Conservation (phyloP, 2,797 vertebrate genomes). For the Heliangelus exortis region DNA sequence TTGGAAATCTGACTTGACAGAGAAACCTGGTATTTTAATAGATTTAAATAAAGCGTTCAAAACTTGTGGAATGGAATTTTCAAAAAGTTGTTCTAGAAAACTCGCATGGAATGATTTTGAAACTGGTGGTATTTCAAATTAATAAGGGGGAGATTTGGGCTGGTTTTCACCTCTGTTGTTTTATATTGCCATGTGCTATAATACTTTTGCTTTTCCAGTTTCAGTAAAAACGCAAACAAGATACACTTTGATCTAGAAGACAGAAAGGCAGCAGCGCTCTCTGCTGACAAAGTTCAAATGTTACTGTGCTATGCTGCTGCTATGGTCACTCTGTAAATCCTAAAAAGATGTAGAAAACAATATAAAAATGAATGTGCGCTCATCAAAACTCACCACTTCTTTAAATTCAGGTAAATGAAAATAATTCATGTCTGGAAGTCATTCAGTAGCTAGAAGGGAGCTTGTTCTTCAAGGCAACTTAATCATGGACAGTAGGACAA, state of each 20-base stretch:
- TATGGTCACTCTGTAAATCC: fast-evolving
- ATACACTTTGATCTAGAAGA: too few relatives aligned
- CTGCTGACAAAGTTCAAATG: neutral
- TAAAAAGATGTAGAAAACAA: neutral
- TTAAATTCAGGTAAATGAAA: neutral
- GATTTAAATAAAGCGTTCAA: neutral
- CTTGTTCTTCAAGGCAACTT: fast-evolving
- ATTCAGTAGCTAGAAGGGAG: neutral
- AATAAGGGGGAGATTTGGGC: neutral
- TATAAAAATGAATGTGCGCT: neutral
- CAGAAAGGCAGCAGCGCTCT: neutral
- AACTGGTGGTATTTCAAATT: neutral
- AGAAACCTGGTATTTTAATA: neutral
- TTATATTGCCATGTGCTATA: neutral
- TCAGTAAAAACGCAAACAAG: neutral
- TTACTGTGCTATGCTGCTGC: fast-evolving
- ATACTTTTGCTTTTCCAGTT: neutral
- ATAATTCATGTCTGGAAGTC: neutral
- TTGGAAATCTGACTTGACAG: neutral
- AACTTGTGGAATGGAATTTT: neutral
- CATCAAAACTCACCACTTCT: neutral
- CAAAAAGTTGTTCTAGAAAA: neutral
- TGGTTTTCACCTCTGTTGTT: neutral
- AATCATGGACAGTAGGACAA: fast-evolving
- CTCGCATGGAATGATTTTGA: neutral